Evolutionary conservation across 2,113 vertebrate genomes (phyloP).

Genomic region (Myotis brandtii): DNA sequence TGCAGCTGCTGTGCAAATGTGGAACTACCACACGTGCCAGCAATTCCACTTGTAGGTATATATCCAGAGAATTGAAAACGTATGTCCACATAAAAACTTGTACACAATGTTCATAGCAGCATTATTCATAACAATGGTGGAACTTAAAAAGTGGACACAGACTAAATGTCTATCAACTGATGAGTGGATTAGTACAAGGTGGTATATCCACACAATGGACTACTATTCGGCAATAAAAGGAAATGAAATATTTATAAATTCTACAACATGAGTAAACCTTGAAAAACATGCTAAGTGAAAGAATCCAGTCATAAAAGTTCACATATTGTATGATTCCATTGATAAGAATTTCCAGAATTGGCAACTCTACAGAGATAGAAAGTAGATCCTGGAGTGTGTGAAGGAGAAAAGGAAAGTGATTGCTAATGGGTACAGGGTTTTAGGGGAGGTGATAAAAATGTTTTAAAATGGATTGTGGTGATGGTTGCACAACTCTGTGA

Average conservation of each 20-base stretch:
- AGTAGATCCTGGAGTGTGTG: background rate
- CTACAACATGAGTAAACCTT: background rate
- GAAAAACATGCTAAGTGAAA: constrained; percentile 11
- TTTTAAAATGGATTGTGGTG: background rate
- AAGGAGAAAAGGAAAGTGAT: background rate
- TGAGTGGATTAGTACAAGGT: background rate
- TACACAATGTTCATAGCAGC: background rate
- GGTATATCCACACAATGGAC: background rate
- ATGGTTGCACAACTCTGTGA: background rate
- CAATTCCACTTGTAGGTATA: background rate
- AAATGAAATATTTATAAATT: background rate
- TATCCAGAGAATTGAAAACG: background rate
- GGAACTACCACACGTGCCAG: background rate
- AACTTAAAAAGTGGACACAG: background rate
- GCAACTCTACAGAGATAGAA: background rate
- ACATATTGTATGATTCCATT: background rate
- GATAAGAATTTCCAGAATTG: background rate
- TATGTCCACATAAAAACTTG: background rate
- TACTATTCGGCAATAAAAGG: background rate
- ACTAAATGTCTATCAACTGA: background rate
- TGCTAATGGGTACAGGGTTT: background rate
- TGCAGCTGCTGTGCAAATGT: background rate
- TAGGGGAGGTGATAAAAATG: background rate
- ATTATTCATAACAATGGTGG: background rate
- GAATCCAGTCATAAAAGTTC: background rate